Evolutionary conservation across 1,140 invertebrate species (phyloP), one percentile per base, ranked within the genome.

Genomic region (Tenebrio molitor): DNA sequence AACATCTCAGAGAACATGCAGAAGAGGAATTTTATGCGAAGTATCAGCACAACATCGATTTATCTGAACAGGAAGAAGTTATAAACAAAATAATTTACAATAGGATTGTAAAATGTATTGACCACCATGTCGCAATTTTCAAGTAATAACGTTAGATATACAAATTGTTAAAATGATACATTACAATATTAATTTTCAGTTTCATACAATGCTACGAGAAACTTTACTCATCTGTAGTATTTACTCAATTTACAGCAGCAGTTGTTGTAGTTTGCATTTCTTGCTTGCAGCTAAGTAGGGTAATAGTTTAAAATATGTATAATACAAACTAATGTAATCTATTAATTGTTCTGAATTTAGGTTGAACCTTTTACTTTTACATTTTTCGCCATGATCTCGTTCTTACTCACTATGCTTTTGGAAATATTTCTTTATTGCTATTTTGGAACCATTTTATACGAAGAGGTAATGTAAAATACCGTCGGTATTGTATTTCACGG

Each of bases 251-350:
- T 63, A 14, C 14, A 16, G 58, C 17, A 34, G 23, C 17, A 23
- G 16, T 63, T n/a, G n/a, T 63, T 63, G 33, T 63, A 14, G 7
- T 63, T 63, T 63, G 58, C 23, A 14, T 63, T 34, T 63, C 25
- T 33, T 63, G 58, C n/a, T 12, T 63, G 58, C 58, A 63, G 15
- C 10, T 63, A 14, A 63, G 17, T 34, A 34, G 29, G 14, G 58
- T n/a, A n/a, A n/a, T n/a, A n/a, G n/a, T n/a, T n/a, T n/a, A n/a
- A n/a, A n/a, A n/a, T 63, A 19, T 7, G 58, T 34, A 25, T 33
- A n/a, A 4, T 33, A 4, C 8, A 8, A 33, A 33, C 29, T 33
- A 4, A 4, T 33, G 3, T 3, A 33, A 33, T 8, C 8, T 33
- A 4, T 33, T 8, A 33, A 33, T 4, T 3, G 29, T 33, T 33